Evolutionary conservation across 2,797 vertebrate species (phyloP), one percentile per base, ranked within the genome.

Genomic region (Geotrypetes seraphini): DNA sequence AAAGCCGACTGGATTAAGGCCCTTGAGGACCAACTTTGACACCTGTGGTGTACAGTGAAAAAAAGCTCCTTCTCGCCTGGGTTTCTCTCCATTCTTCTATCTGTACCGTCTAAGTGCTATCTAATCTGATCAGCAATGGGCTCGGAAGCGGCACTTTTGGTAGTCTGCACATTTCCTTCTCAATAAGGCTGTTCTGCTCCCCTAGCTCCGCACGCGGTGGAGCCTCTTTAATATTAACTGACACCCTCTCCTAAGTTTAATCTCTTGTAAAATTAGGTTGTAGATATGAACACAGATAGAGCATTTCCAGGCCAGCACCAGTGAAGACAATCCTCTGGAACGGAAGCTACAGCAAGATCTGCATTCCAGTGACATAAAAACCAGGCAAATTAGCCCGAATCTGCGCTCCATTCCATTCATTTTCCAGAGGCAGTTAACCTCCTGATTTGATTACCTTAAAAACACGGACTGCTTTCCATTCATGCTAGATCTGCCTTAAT

Each of bases 221-320:
- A 31, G 32, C 18, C 40, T 52, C 63, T 61, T 62, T 47, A 29
- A 50, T 44, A 16, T 52, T 31, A 45, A 42, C 55, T 48, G 51
- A 55, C 57, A 43, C 45, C 37, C 36, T 67, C n/a, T 60, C 51
- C 55, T 47, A 53, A 60, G 60, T 58, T 69, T 72, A 70, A 74
- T 67, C 69, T 72, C 26, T 73, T 70, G 66, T 73, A 74, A 78
- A 76, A 73, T 80, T 71, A 72, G 58, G 63, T 55, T 66, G 61
- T 66, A 61, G 68, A 76, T 65, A 57, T 2, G 60, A 57, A 66
- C 67, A 57, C 34, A 51, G 43, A 65, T 63, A 42, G 32, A 43
- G 42, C 54, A 55, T 66, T 52, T 54, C 47, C 57, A 34, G 57
- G 54, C 57, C 48, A 55, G 33, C 22, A 11, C 38, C 27, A 41